These are phyloP conservation scores for Griposia aprilina DNA, from an alignment of 2,888 invertebrate species.

Conservation along the genomic window DNA sequence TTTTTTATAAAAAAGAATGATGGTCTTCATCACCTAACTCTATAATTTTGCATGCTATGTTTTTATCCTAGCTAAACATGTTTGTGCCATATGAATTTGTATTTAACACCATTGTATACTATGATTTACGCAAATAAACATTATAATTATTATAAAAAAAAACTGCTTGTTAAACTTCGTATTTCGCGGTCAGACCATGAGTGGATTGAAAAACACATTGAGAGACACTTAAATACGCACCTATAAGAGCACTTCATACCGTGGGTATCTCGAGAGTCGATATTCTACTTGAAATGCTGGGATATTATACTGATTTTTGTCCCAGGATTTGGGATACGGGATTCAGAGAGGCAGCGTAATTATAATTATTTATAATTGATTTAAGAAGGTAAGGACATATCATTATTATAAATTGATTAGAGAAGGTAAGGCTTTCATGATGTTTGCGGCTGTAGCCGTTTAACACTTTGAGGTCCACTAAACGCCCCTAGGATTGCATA, in stretches of 20 bases:
- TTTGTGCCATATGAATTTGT: too few relatives aligned
- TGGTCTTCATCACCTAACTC: too few relatives aligned
- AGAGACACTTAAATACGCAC: neutral
- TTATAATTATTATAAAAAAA: too few relatives aligned
- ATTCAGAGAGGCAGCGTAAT: neutral
- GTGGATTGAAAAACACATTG: conserved; percentile 6
- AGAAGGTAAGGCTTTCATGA: neutral
- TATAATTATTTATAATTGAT: neutral
- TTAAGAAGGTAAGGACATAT: neutral
- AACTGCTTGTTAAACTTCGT: neutral
- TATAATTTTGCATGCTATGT: too few relatives aligned
- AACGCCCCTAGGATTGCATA: too few relatives aligned
- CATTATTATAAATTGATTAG: too few relatives aligned
- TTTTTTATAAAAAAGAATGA: too few relatives aligned
- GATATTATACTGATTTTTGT: neutral
- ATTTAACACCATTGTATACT: too few relatives aligned
- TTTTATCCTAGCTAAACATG: too few relatives aligned
- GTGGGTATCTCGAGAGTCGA: neutral
- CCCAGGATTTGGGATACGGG: neutral
- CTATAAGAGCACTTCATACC: neutral
- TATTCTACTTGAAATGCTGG: conserved; percentile 14
- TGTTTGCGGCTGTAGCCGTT: neutral
- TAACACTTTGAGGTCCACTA: neutral
- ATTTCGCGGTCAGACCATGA: neutral
- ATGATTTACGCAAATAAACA: too few relatives aligned